Evolutionary conservation across 2,797 vertebrate species (phyloP), one percentile per base, ranked within the genome.

Genomic region (Coluber constrictor): DNA sequence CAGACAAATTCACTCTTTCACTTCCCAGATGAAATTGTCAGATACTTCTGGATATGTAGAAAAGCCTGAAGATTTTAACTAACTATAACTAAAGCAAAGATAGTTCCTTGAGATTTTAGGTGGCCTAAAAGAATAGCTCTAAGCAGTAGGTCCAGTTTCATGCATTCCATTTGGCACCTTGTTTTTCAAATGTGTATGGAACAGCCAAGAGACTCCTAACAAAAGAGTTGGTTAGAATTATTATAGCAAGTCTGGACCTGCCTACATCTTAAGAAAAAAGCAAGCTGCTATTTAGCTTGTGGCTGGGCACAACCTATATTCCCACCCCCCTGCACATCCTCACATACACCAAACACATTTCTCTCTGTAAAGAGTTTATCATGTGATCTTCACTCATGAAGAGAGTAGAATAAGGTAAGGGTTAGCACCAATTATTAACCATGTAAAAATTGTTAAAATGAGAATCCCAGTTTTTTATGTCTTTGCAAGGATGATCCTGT

Each of bases 211-310:
- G 23, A 7, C 12, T 61, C 51, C 55, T 70, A 88, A 15, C 29
- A 55, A 87, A 91, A 60, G 10, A 29, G n/a, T 43, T 83, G 11
- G 11, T 60, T 15, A 10, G 20, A 88, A 83, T 29, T 43, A 54
- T 55, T 54, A 37, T 4, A 88, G 23, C 86, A 83, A 47, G 86
- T 60, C 86, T 70, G 63, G 61, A 55, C 92, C 15, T 93, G 86
- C 47, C 90, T 43, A 55, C 54, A 56, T 55, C 47, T 87, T 66
- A 88, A 91, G 86, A 91, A 91, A 91, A 93, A 92, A 79, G 91
- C 29, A 90, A 83, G 20, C 20, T 12, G 74, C 90, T 57, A 25
- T 51, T n/a, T 32, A 23, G 20, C 16, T 60, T 59, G 86, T 43
- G 55, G 59, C 47, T 90, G 13, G 57, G 54, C 60, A 43, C 15